Base-by-base conservation (phyloP, 2,113 vertebrate genomes). In the Leiothrix lutea region DNA sequence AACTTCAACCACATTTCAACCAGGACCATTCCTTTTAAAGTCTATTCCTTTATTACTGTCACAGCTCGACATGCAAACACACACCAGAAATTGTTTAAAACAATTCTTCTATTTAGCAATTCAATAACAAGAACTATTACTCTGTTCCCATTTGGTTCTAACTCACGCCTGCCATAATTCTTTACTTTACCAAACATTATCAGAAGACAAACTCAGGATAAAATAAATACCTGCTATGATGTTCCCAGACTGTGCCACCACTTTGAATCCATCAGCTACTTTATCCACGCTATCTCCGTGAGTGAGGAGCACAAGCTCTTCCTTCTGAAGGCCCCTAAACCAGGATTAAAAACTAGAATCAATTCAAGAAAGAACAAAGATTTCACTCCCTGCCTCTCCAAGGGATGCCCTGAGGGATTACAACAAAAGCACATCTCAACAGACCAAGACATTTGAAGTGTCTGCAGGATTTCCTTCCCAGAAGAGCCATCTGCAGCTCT, bases 211-310 rank as follows among this genome's bases (percentile, higher is more conserved):
- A 29, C 62, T 65, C 31, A 60, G 28, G 57, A 54, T 24, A 88
- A 45, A 84, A 95, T n/a, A 40, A 97, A 96, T 96, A 99, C 99
- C 99, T 96, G 99, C 99, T 94, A 99, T 98, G 56, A 99, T 99
- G 97, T 98, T 99, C 85, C 99, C 99, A 92, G 99, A 99, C 88
- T 99, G 99, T 31, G 99, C 99, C 94, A 99, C 99, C 79, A 99
- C 98, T 95, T 99, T 99, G 98, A 99, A 99, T 64, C 99, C 99
- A 88, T 99, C 99, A 38, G 99, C 99, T 47, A 99, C 99, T 97
- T 99, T 99, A 98, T 99, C 99, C 92, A 99, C 99, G 8, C 99
- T 99, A 64, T 99, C 99, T 84, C 99, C 99, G 3, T 99, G 99
- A 44, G 99, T 99, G 90, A 99, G 98, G 71, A 99, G 97, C 70